Evolutionary conservation across 2,797 vertebrate genomes (phyloP).

Genomic region (Leptoclinus maculatus): DNA sequence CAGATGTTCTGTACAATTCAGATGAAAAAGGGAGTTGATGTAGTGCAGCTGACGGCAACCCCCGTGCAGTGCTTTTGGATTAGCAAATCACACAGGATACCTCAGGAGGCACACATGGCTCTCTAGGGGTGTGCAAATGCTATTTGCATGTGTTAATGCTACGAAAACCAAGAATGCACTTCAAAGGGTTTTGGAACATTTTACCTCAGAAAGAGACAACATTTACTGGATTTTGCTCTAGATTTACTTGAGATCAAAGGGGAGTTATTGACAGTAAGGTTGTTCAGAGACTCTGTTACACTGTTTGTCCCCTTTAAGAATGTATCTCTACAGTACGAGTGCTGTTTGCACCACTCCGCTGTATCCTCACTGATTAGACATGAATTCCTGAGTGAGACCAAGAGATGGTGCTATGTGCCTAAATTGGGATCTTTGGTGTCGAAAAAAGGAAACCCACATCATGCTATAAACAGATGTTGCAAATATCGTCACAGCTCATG

Average conservation of each 20-base stretch:
- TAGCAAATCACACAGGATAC: slow-evolving; percentile 7
- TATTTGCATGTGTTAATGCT: background rate
- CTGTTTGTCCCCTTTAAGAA: background rate
- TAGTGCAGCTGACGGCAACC: background rate
- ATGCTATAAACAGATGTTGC: slow-evolving; percentile 10
- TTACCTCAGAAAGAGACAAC: background rate
- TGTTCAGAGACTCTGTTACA: background rate
- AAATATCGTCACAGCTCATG: slow-evolving; percentile 7
- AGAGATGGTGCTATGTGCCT: slow-evolving; percentile 84
- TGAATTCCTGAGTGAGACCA: slow-evolving; percentile 76
- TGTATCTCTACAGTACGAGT: background rate
- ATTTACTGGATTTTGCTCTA: background rate
- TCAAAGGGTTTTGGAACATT: background rate
- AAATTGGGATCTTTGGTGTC: slow-evolving; percentile 34
- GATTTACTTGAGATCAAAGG: background rate
- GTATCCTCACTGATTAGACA: slow-evolving; percentile 6
- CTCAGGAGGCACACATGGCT: background rate
- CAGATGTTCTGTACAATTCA: slow-evolving; percentile 14
- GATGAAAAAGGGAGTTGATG: slow-evolving; percentile 19
- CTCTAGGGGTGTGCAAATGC: background rate
- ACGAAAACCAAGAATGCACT: background rate
- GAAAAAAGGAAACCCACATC: slow-evolving; percentile 23
- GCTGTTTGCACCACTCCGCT: background rate
- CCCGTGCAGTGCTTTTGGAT: background rate
- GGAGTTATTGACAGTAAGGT: background rate